Conservation (phyloP, 2,113 vertebrate species). For the Oceanodroma tethys region DNA sequence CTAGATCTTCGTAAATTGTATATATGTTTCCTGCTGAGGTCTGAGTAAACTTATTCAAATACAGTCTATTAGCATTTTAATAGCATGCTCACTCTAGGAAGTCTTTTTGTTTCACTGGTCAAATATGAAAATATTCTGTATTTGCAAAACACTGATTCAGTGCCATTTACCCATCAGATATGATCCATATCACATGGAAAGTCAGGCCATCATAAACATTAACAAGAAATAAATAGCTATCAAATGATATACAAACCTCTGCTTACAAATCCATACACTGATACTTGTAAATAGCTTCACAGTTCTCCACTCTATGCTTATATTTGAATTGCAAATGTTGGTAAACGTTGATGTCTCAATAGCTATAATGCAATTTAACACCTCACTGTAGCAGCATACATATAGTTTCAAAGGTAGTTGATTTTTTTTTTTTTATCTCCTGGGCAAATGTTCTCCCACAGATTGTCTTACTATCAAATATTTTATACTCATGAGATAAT, state of each 20-base stretch:
- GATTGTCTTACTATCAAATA: background rate
- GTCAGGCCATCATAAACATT: background rate
- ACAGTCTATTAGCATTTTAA: constrained; percentile 53
- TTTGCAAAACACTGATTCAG: background rate
- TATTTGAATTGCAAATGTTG: background rate
- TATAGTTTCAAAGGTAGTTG: background rate
- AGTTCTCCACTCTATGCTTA: background rate
- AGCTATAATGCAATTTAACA: background rate
- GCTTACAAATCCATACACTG: background rate
- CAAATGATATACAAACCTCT: background rate
- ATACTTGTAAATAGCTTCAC: background rate
- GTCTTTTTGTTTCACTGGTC: constrained; percentile 21
- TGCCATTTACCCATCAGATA: background rate
- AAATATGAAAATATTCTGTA: background rate
- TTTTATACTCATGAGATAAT: background rate
- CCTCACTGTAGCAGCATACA: background rate
- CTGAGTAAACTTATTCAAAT: constrained; percentile 4
- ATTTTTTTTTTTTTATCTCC: background rate
- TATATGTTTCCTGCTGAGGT: background rate
- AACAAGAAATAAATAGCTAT: background rate
- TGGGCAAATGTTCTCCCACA: background rate
- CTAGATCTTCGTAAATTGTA: background rate
- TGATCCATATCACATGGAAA: background rate
- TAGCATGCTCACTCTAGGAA: constrained; percentile 28
- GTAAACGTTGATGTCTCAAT: background rate